Percentiles rank a stretch among this genome's conserved stretches.
These are phyloP conservation scores for Saccostrea glomerata DNA, from an alignment of 1,140 invertebrate genomes.

Conservation along the genomic window DNA sequence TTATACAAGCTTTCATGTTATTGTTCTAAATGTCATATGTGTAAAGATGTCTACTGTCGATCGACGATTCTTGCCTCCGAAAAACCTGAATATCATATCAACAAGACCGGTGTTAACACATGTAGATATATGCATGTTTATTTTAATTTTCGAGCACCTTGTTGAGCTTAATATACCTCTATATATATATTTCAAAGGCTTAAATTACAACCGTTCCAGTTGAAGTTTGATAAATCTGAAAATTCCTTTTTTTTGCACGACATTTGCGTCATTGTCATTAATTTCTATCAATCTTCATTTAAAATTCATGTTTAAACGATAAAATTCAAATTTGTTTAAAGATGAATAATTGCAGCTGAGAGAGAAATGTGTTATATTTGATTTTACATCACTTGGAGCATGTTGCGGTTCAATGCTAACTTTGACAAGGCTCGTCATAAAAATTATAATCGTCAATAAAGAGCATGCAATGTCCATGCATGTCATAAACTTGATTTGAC, in stretches of 20 bases:
- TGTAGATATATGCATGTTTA: too few species aligned
- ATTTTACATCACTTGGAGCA: neutral
- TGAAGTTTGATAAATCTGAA: neutral
- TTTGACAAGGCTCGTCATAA: neutral
- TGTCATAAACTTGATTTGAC: neutral
- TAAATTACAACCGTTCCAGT: neutral
- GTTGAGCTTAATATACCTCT: too few species aligned
- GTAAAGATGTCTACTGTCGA: too few species aligned
- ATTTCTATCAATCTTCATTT: slow-evolving; percentile 5
- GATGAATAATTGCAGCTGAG: neutral
- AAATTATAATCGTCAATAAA: neutral
- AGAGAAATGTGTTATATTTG: neutral
- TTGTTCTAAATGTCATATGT: too few species aligned
- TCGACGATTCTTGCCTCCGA: too few species aligned
- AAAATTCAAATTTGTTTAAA: neutral
- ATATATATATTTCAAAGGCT: neutral
- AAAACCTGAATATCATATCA: too few species aligned
- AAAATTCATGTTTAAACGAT: slow-evolving; percentile 7
- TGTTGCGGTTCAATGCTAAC: neutral
- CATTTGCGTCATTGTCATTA: neutral
- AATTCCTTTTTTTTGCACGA: neutral
- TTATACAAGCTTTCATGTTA: too few species aligned
- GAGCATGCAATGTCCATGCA: neutral
- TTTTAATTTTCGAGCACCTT: too few species aligned
- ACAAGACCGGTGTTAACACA: too few species aligned